Evolutionary conservation across 2,797 vertebrate species (phyloP).

Genomic region (Gallinago solitaria): DNA sequence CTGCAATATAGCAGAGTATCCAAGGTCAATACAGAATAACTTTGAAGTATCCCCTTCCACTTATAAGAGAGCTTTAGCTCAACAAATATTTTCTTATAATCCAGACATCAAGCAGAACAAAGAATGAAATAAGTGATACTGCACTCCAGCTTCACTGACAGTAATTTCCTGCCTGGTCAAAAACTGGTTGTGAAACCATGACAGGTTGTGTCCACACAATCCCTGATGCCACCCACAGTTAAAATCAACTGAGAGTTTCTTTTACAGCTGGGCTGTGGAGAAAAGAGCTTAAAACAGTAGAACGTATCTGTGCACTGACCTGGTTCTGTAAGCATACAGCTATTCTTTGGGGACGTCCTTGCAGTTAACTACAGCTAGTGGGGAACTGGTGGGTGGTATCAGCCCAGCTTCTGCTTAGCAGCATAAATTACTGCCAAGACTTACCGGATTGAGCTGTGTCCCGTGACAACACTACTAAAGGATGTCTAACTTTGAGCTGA

Average conservation of each 20-base stretch:
- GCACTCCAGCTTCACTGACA: not conserved
- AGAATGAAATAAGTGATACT: not conserved
- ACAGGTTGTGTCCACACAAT: not conserved
- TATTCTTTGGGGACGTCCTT: not conserved
- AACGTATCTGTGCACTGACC: not conserved
- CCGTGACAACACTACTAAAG: not conserved
- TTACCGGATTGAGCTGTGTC: not conserved
- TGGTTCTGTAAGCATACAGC: not conserved
- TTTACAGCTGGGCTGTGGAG: not conserved
- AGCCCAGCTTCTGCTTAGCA: not conserved
- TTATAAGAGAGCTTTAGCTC: not conserved
- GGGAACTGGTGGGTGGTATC: not conserved
- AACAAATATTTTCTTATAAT: conserved; percentile 17
- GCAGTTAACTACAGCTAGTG: not conserved
- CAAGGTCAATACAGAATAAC: not conserved
- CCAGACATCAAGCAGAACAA: conserved; percentile 2
- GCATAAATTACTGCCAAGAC: not conserved
- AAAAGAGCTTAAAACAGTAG: not conserved
- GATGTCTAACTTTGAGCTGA: conserved; percentile 14
- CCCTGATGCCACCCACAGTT: not conserved
- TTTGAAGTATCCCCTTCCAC: not conserved
- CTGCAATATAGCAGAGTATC: not conserved
- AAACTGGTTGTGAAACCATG: not conserved
- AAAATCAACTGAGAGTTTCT: not conserved
- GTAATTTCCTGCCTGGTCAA: not conserved